Conservation (phyloP, 2,113 vertebrate genomes). For the Myotis lucifugus region DNA sequence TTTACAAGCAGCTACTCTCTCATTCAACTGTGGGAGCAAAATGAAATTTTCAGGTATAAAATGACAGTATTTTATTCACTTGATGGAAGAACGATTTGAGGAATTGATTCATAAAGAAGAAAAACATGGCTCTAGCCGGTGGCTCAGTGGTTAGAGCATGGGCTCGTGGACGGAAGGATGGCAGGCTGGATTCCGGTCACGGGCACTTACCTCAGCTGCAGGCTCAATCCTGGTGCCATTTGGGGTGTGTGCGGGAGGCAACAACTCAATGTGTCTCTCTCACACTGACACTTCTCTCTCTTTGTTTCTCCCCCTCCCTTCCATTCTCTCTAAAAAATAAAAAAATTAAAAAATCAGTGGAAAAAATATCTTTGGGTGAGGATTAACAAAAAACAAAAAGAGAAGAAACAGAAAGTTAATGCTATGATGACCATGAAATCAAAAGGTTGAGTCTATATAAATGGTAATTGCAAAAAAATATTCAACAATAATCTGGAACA, state of each 20-base stretch:
- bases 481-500: neutral
- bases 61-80: neutral
- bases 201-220: too few species aligned
- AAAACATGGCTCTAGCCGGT: neutral
- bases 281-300: too few species aligned
- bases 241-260: too few species aligned
- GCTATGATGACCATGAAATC: neutral
- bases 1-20: neutral
- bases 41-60: neutral
- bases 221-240: too few species aligned
- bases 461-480: neutral
- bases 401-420: neutral
- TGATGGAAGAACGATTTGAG: neutral
- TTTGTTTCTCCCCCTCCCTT: too few species aligned
- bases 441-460: neutral
- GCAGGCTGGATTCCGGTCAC: too few species aligned
- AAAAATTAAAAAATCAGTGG: too few species aligned
- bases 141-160: too few species aligned
- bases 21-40: neutral
- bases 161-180: too few species aligned
- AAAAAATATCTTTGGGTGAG: too few species aligned
- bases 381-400: neutral
- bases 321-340: too few species aligned
- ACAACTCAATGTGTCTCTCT: too few species aligned
- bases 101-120: neutral